Percentiles rank a stretch among this genome's conserved stretches.
These are phyloP conservation scores for Cotesia glomerata DNA, from an alignment of 1,140 invertebrate genomes.

Conservation along the genomic window DNA sequence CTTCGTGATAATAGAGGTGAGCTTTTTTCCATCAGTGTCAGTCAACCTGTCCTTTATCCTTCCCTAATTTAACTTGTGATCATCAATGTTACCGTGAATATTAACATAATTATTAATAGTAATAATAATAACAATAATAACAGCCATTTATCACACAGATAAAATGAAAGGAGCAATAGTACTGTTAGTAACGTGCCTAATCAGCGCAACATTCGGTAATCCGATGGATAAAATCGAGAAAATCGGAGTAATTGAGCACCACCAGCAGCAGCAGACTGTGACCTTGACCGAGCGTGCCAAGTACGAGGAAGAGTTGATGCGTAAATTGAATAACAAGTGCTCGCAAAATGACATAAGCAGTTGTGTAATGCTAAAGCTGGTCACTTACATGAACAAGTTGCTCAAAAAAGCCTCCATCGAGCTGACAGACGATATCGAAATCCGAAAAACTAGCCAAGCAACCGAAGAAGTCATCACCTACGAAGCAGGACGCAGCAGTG, in stretches of 20 bases:
- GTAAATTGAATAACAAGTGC: constrained; percentile 78
- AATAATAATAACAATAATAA: too few relatives aligned
- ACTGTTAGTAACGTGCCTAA: constrained; percentile 39
- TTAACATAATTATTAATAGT: too few relatives aligned
- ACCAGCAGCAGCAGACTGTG: constrained; percentile 47
- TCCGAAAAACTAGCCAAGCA: constrained; percentile 72
- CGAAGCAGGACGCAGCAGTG: constrained; percentile 54
- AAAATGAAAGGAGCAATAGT: constrained; percentile 51
- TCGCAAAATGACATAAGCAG: constrained; percentile 76
- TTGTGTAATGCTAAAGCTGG: constrained; percentile 79
- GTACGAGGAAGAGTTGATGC: constrained; percentile 72
- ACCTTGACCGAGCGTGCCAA: constrained; percentile 56
- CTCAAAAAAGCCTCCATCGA: constrained; percentile 79
- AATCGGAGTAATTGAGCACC: constrained; percentile 48
- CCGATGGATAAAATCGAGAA: constrained; percentile 60
- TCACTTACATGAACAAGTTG: constrained; percentile 80
- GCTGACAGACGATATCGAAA: constrained; percentile 76
- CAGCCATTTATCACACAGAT: neutral
- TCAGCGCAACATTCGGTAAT: constrained; percentile 47
- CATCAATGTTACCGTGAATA: too few relatives aligned
- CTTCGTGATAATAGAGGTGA: neutral
- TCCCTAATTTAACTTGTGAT: too few relatives aligned
- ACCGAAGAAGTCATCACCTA: constrained; percentile 56
- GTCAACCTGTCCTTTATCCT: too few relatives aligned
- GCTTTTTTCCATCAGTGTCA: neutral